Conservation (phyloP, 2,888 invertebrate genomes). For the Oscheius sp. region DNA sequence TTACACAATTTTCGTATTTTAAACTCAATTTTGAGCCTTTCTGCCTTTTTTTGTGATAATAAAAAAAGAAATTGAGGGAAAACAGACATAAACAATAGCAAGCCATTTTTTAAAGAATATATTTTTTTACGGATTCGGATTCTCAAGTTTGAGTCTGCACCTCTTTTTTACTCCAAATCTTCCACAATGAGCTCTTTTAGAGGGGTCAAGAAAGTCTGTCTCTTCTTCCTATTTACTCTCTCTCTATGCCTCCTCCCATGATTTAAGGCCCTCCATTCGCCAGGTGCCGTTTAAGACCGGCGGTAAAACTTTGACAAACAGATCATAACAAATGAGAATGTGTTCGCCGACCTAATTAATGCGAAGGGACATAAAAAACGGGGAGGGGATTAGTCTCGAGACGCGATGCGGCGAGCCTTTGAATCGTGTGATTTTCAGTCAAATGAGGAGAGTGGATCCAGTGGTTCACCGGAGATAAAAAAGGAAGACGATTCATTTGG, state of each 20-base stretch:
- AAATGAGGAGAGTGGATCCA: conserved; percentile 54
- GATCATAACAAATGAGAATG: conserved; percentile 25
- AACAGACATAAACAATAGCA: no score
- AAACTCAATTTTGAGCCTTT: no score
- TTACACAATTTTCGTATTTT: no score
- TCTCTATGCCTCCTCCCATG: conserved; percentile 6
- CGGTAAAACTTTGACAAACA: conserved; percentile 20
- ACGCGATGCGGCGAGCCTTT: background rate
- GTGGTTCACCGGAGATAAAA: conserved; percentile 51
- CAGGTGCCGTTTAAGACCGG: conserved; percentile 18
- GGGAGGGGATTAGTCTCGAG: conserved; percentile 11
- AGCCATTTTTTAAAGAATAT: no score
- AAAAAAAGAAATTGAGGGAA: no score
- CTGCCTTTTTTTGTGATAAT: no score
- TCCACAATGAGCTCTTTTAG: no score
- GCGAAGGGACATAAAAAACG: conserved; percentile 8
- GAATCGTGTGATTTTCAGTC: conserved; percentile 36
- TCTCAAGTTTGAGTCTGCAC: no score
- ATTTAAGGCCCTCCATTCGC: background rate
- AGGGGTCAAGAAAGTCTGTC: no score
- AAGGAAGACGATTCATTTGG: conserved; percentile 46
- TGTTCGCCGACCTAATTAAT: conserved; percentile 25
- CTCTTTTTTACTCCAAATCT: no score
- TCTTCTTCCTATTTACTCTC: no score
- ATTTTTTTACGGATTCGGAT: no score